Conservation (phyloP, 2,113 vertebrate species). For the Tragelaphus buxtoni region DNA sequence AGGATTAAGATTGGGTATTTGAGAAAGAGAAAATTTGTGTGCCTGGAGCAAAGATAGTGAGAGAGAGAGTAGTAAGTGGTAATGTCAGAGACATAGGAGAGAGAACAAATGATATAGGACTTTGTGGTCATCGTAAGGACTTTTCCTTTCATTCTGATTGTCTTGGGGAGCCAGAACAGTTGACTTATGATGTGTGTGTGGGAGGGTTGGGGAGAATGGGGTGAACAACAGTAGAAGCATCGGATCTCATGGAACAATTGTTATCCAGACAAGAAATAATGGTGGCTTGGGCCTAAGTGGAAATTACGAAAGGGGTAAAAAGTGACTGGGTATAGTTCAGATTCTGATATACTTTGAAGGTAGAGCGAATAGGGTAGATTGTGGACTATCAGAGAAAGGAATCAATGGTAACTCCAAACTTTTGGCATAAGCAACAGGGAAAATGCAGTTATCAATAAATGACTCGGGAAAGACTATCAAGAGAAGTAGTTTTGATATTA, state of each 20-base stretch:
- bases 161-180: not conserved
- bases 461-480: not conserved
- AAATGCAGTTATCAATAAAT: not conserved
- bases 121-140: not conserved
- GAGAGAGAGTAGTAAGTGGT: not conserved
- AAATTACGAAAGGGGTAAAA: not conserved
- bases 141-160: not conserved
- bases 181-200: not conserved
- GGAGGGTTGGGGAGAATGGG: not conserved
- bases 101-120: not conserved
- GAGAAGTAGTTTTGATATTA: not conserved
- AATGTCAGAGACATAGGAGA: not conserved
- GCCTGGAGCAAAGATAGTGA: not conserved
- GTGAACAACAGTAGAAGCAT: not conserved
- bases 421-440: not conserved
- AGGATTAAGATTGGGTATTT: not conserved
- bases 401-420: not conserved
- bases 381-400: not conserved
- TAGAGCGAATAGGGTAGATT: not conserved
- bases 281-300: not conserved
- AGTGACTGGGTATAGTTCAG: not conserved
- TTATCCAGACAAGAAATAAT: not conserved
- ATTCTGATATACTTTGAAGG: not conserved
- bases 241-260: not conserved
- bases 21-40: not conserved